Evolutionary conservation across 2,888 invertebrate genomes (phyloP), one percentile per base, ranked within the genome.

Genomic region (Stratiomys singularior): DNA sequence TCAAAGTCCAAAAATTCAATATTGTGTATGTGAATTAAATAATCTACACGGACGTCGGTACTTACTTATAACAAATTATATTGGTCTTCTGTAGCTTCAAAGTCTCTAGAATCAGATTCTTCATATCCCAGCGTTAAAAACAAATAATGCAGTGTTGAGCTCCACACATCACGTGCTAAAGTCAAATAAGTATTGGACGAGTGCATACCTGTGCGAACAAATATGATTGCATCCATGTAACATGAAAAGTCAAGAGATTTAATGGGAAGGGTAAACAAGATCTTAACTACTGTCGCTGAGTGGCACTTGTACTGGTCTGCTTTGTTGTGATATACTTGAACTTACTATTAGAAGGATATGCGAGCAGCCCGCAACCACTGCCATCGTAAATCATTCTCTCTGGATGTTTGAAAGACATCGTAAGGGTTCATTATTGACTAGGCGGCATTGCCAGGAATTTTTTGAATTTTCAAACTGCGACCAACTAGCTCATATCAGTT

Each of bases 261-360:
- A 74, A 74, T 74, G 74, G 74, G 60, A 74, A 52, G 60, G 44
- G 60, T 27, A 74, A 74, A 74, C 74, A 74, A 58, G 74, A 60
- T 74, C 58, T 74, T 60, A 74, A 74, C 74, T 74, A 74, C 74
- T 74, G 74, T 74, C 60, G 27, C 74, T 58, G 18, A 30, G 60
- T 74, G 74, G 58, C 60, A 74, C 74, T 72, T 52, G 52, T 72
- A n/a, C 27, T 44, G 11, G 25, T 7, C 4, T 37, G 37, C 37
- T 5, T 37, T 37, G 37, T 27, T 21, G 71, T 72, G 71, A 52
- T 72, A 46, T 72, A 72, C 71, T 74, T 60, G 23, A 74, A 23
- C 60, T 52, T 56, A 56, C 74, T 74, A 60, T 74, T 60, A 74
- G 23, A 74, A 74, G 74, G 60, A 25, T 44, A 58, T 46, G 23